These are phyloP conservation scores for Ooceraea biroi DNA, from an alignment of 1,140 invertebrate genomes.

Conservation along the genomic window DNA sequence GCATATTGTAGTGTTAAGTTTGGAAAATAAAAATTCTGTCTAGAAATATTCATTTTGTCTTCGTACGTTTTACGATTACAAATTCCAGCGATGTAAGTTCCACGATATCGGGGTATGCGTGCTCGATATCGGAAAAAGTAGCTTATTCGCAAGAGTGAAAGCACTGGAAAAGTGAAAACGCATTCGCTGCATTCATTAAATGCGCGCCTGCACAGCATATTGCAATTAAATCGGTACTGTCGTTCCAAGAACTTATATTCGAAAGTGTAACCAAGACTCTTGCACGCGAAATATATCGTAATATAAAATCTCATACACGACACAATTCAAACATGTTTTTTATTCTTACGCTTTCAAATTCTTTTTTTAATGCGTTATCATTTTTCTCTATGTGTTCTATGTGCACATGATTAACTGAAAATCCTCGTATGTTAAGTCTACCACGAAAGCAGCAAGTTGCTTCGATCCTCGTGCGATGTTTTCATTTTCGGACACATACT, in stretches of 20 bases:
- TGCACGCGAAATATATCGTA: conserved; percentile 23
- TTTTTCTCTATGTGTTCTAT: background rate
- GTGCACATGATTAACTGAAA: background rate
- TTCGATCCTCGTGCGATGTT: background rate
- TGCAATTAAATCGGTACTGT: conserved; percentile 52
- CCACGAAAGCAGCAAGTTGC: background rate
- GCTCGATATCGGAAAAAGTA: conserved; percentile 66
- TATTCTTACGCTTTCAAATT: background rate
- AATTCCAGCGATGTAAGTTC: conserved; percentile 15
- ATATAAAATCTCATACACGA: conserved; percentile 33
- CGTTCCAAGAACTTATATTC: conserved; percentile 37
- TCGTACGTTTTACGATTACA: background rate
- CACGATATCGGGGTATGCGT: conserved; percentile 19
- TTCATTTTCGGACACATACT: background rate
- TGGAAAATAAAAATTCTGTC: no score
- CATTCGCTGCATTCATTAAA: conserved; percentile 62
- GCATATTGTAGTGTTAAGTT: background rate
- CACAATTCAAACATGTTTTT: background rate
- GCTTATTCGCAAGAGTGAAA: conserved; percentile 74
- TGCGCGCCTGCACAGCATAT: conserved; percentile 46
- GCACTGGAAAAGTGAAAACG: conserved; percentile 73
- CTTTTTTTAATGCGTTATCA: background rate
- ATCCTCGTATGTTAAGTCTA: background rate
- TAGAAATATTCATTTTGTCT: background rate
- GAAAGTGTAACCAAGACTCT: conserved; percentile 38